Conservation (phyloP, 2,113 vertebrate species). For the Litocranius walleri region DNA sequence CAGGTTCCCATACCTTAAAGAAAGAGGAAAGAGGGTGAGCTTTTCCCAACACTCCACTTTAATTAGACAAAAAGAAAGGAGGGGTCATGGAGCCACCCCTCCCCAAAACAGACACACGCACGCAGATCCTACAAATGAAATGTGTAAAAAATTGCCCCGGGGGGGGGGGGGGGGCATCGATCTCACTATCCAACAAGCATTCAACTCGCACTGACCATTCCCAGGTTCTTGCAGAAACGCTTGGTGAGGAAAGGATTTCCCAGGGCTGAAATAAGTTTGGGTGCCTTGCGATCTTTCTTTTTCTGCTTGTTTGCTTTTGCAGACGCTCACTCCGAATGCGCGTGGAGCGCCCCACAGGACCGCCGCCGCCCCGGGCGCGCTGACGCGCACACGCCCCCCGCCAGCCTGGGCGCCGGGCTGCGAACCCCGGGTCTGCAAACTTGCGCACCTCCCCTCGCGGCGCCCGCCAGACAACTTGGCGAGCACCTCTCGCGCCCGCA, state of each 20-base stretch:
- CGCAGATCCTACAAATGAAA: background rate
- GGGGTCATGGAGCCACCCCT: background rate
- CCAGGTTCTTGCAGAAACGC: constrained; percentile 18
- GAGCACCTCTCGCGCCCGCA: background rate
- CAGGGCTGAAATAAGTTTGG: constrained; percentile 66
- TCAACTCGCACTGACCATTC: constrained; percentile 21
- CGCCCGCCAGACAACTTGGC: constrained; percentile 39
- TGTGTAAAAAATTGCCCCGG: background rate
- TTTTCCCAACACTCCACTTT: background rate
- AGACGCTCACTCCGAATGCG: background rate
- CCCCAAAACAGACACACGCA: background rate
- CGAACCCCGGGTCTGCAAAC: constrained; percentile 52
- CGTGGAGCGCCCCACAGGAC: constrained; percentile 25
- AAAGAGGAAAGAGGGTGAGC: background rate
- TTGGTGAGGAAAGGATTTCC: constrained; percentile 11
- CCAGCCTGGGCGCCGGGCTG: constrained; percentile 4
- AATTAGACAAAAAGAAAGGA: background rate
- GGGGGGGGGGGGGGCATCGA: background rate
- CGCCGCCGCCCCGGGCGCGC: constrained; percentile 29
- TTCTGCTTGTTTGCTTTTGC: background rate
- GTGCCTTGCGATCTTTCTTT: background rate
- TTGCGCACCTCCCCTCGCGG: background rate
- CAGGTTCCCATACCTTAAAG: constrained; percentile 24
- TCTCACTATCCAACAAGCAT: constrained; percentile 9
- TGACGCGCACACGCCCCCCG: constrained; percentile 53